Percentiles rank a stretch among this genome's conserved stretches.
phyloP scores from a whole-genome alignment of 2,888 invertebrate genomes.

The Abscondita cerata region DNA sequence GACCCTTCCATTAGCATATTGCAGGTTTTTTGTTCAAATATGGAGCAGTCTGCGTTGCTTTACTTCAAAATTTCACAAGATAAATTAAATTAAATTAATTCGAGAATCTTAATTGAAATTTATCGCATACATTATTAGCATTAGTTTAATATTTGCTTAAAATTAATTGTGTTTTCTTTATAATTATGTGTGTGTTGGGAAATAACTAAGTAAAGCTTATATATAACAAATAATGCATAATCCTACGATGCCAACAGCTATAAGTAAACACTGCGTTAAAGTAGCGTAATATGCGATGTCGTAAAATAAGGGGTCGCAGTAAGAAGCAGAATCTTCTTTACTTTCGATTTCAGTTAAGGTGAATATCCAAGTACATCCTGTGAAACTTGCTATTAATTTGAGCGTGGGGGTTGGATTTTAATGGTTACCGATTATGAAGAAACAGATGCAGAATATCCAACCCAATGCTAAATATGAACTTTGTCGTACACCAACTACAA shows the following conservation, averaged over 20 bases:
- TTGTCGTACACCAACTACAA: background rate
- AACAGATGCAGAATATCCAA: background rate
- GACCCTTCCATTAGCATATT: background rate
- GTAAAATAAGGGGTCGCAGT: background rate
- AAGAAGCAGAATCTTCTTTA: background rate
- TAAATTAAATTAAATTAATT: too few relatives aligned
- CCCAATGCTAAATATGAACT: background rate
- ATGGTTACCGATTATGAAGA: background rate
- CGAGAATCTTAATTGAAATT: too few relatives aligned
- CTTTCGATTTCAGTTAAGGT: background rate
- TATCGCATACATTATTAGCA: too few relatives aligned
- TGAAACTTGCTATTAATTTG: too few relatives aligned
- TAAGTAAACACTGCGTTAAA: background rate
- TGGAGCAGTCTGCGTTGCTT: background rate
- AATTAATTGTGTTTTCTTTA: too few relatives aligned
- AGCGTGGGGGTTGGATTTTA: too few relatives aligned
- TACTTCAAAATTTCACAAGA: too few relatives aligned
- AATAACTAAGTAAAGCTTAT: background rate
- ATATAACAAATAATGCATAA: constrained; percentile 3
- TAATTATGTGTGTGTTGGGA: background rate
- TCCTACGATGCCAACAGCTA: background rate
- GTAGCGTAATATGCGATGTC: background rate
- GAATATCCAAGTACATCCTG: background rate
- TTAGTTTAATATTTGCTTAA: too few relatives aligned
- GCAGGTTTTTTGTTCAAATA: background rate